Conservation (phyloP, 2,888 invertebrate species). For the Ariolimax columbianus region DNA sequence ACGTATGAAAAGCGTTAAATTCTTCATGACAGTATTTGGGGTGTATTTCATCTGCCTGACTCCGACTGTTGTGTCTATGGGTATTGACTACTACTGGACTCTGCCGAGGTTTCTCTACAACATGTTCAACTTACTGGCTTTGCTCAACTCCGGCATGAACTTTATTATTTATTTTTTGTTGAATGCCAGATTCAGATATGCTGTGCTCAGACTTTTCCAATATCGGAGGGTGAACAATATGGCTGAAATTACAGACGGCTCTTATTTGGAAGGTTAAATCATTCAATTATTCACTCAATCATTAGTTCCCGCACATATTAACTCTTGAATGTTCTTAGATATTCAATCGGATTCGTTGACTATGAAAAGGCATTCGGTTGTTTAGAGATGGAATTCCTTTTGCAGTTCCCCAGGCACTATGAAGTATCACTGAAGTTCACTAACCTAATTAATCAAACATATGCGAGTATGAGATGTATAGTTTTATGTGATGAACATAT, state of each 20-base stretch:
- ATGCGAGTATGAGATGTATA: no score
- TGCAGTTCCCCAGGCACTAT: no score
- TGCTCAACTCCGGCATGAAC: constrained; percentile 37
- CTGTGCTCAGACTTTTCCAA: background rate
- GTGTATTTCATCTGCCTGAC: constrained; percentile 33
- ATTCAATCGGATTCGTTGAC: no score
- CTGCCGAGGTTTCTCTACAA: constrained; percentile 18
- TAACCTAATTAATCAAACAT: no score
- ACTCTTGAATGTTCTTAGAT: no score
- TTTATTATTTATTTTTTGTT: constrained; percentile 15
- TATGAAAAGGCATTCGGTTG: no score
- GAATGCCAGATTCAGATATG: constrained; percentile 1
- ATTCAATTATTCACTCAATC: background rate
- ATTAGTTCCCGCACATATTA: no score
- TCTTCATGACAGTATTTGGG: constrained; percentile 35
- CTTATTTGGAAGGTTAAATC: background rate
- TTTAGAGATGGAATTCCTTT: no score
- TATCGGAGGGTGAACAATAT: background rate
- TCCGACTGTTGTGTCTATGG: constrained; percentile 29
- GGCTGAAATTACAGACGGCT: background rate
- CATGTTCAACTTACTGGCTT: constrained; percentile 26
- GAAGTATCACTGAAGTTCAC: no score
- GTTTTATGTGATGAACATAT: no score
- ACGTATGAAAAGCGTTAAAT: constrained; percentile 30
- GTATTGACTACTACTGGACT: constrained; percentile 13